Evolutionary conservation across 2,797 vertebrate species (phyloP), one percentile per base, ranked within the genome.

Genomic region (Eidolon dupreanum): DNA sequence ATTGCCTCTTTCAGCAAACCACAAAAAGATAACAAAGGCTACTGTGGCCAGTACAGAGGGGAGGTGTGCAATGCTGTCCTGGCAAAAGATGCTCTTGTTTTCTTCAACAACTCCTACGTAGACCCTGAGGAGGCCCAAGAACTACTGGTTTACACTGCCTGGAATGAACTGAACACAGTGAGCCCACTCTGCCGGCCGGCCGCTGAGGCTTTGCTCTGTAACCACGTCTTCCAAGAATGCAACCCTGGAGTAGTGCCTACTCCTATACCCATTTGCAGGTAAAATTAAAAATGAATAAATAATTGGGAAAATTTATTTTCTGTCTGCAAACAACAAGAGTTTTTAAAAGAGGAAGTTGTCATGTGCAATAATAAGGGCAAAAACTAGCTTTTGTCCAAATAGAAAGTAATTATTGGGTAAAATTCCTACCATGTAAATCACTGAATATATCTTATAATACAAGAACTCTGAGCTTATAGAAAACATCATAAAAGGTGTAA

Each of bases 211-310:
- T 98, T 99, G 94, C 98, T 99, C 91, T 99, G 99, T 97, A 99
- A 99, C 97, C 98, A 99, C 90, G 97, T 99, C 97, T 99, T 99
- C 98, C 99, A 99, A 57, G 99, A 99, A 97, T 99, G 99, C 98
- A 99, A 98, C 97, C 99, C 99, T 0, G 99, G 99, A 43, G 94
- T 98, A 46, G 99, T 98, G 61, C 99, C 99, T 6, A 97, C 99
- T 79, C 99, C 99, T 43, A 99, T 99, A 98, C 99, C 99, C 22
- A 96, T 99, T 82, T 99, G 99, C 99, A 99, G 99, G 99, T 99
- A 99, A 98, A 91, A 12, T 83, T 65, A 79, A 84, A 43, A 24
- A 20, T 2, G 51, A 68, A 10, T n/a, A 66, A 71, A 51, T 73
- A 61, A 31, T 12, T 31, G 31, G 16, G 9, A 28, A 79, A 20